Percentiles rank a stretch among this genome's conserved stretches.
These are phyloP conservation scores for Phyllostomus discolor DNA, from an alignment of 2,113 vertebrate genomes.

Conservation along the genomic window DNA sequence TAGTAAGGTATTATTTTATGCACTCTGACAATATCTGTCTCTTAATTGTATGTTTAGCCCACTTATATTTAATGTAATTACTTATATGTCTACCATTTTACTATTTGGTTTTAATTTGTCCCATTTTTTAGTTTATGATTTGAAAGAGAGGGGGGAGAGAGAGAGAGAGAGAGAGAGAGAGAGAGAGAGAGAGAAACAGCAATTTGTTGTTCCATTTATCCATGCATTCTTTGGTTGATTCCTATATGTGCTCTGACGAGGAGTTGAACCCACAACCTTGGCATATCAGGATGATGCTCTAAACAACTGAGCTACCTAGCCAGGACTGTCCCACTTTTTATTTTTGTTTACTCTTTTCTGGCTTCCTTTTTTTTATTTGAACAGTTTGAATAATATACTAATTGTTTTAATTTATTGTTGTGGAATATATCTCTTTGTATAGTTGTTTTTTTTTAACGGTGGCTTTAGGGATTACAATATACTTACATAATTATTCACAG, in stretches of 20 bases:
- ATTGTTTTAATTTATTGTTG: background rate
- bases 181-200: too few species aligned
- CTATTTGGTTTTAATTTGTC: background rate
- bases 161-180: too few species aligned
- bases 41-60: background rate
- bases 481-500: background rate
- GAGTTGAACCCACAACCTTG: too few species aligned
- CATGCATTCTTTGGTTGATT: too few species aligned
- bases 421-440: background rate
- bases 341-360: background rate
- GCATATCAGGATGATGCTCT: too few species aligned
- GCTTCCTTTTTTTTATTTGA: background rate
- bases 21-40: background rate
- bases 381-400: background rate
- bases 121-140: background rate
- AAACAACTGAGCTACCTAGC: too few species aligned
- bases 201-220: too few species aligned
- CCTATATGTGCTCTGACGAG: too few species aligned
- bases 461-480: background rate
- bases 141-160: too few species aligned
- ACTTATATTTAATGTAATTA: background rate
- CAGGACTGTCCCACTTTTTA: background rate
- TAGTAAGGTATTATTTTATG: background rate
- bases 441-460: background rate
- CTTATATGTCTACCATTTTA: background rate